Evolutionary conservation across 2,888 invertebrate species (phyloP), one percentile per base, ranked within the genome.

Genomic region (Callosobruchus maculatus): DNA sequence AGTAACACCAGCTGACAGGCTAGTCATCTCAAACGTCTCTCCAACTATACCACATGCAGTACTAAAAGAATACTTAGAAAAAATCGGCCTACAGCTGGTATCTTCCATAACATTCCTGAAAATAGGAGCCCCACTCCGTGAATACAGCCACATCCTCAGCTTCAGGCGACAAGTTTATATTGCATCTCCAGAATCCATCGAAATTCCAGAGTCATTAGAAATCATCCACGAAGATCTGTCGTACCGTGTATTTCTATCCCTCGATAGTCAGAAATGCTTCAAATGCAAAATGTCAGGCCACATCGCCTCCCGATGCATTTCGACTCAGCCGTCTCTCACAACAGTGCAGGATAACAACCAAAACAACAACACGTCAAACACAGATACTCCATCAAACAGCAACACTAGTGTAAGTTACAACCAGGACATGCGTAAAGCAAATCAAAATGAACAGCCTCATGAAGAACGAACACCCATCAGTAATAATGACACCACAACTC

Each of bases 11-110:
- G 72, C 80, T 0, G 73, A 79, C 73, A 71, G 78, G 49, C 71
- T 81, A 21, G 74, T 82, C n/a, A 75, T 82, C 7, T 82, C 82
- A 22, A 82, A 82, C 71, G 79, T 82, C 0, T 74, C 74, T 68
- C 70, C 80, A 78, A 22, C 77, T 0, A 80, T 81, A 22, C 80
- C 78, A 13, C 78, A 81, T 70, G 67, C 74, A 9, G 31, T 74
- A 18, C 20, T 77, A 31, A 78, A 78, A 75, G 67, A 74, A n/a
- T 72, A 71, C 67, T 68, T 82, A 7, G 77, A 75, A 71, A 76
- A 72, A 49, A 70, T 77, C 21, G 73, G 74, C 20, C 22, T 79
- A 18, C 74, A 77, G 74, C 69, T 75, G 68, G 72, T 77, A 31
- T 80, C 77, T 21, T 75, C 78, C 21, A 76, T 78, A 4, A 77